Base-by-base conservation (phyloP, 2,888 invertebrate genomes). In the Noctuana brunneofusca region DNA sequence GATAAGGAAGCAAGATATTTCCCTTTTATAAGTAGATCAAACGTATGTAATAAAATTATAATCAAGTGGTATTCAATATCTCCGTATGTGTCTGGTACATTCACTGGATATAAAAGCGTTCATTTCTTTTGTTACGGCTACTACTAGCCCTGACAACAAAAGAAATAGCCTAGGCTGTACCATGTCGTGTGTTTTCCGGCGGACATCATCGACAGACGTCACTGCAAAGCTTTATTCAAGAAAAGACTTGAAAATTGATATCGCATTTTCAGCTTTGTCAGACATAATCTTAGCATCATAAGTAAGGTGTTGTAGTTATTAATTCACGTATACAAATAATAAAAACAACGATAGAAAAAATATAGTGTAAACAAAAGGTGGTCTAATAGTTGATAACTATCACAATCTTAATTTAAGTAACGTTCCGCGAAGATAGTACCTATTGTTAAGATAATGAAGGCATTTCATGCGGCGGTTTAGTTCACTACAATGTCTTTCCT, bases 141-240 rank as follows among this genome's bases (percentile, higher is more conserved):
- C 46, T 0, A n/a, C 14, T 18, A 30, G 32, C 52, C 16, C 18
- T 14, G 18, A 18, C 52, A 52, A 52, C 16, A 27, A 27, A 18
- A 32, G 46, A 48, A 8, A 22, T n/a, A 53, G 35, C 53, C 22
- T 35, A 16, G 35, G 53, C 2, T 38, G 53, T 35, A 35, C 22
- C 35, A 12, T 53, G 53, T n/a, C 35, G 9, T 38, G 9, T 38
- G 22, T 20, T 20, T 20, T 38, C 53, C 30, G 22, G 0, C 35
- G 35, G 53, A 32, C 22, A 53, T 38, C 12, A 35, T n/a, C n/a
- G 12, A 4, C 14, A 4, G 14, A 2, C 38, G 14, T 2, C 8
- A n/a, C 14, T 14, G 3, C 5, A 12, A 12, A 22, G 11, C 48
- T 48, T 48, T 48, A 12, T 48, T 49, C 49, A 49, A 14, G n/a